Evolutionary conservation across 2,797 vertebrate genomes (phyloP), one percentile per base, ranked within the genome.

Genomic region (Spea hammondii): DNA sequence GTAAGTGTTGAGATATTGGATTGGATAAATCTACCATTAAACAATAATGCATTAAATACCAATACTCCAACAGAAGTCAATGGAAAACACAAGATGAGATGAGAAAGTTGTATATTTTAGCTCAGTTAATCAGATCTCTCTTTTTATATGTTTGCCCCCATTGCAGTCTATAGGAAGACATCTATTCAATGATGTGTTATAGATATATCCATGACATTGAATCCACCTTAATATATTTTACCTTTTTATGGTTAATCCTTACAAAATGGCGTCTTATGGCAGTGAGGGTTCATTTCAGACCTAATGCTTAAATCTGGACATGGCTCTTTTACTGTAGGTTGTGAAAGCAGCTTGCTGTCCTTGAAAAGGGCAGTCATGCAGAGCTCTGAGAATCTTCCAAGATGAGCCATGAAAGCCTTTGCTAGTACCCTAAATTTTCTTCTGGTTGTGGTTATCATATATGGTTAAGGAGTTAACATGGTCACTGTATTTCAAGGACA

Each of bases 321-420:
- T 32, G 14, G 46, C 62, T 79, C 64, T 59, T 68, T 73, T 32
- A 65, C 47, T 10, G 4, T 67, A 67, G 64, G 51, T 59, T 67
- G 32, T 72, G 71, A 12, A 78, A 72, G 54, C 46, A 8, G 5
- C 64, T 53, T 53, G 32, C 49, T 65, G 72, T 65, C 70, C 55
- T 70, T 72, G 9, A n/a, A 50, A 78, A 70, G 72, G 62, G 66
- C 75, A 54, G 49, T 74, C 72, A 74, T 65, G 50, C 8, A 14
- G 72, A 83, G 79, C 50, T 3, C 67, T 68, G 45, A 51, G 72
- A 65, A 14, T 11, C 8, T 64, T 79, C 1, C 48, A 73, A 44
- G 51, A 46, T 44, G 6, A 13, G 53, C 68, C 14, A 47, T 59
- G n/a, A 17, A 72, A 72, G 55, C 12, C 59, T 78, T 79, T 78